A percentile compares a stretch with the other conserved stretches of the same genome.
phyloP scores from a whole-genome alignment of 2,113 vertebrate species.

The Megaceryle torquata region DNA sequence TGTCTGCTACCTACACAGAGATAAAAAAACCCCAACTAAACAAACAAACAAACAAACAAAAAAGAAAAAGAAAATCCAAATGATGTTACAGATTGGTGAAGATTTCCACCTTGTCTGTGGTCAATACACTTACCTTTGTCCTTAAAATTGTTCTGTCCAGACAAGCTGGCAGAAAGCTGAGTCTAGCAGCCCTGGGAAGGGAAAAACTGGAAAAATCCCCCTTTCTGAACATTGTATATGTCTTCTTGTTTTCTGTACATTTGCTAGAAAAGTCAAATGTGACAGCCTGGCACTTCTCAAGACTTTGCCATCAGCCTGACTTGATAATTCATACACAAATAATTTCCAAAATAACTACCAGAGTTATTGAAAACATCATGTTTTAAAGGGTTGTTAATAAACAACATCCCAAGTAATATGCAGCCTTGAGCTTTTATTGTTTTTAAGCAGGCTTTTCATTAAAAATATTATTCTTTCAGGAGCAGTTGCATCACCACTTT shows the following conservation, averaged over 20 bases:
- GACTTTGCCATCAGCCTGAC: background rate
- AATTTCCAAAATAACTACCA: background rate
- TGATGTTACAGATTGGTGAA: background rate
- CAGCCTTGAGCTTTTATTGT: background rate
- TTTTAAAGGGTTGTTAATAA: background rate
- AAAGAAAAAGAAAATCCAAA: background rate
- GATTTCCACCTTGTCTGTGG: background rate
- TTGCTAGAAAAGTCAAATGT: background rate
- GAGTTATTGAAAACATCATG: background rate
- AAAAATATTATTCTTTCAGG: constrained; percentile 1
- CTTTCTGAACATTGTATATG: background rate
- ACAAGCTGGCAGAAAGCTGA: background rate
- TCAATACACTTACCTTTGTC: background rate
- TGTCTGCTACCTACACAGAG: background rate
- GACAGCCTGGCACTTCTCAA: background rate
- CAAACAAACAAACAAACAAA: too few relatives aligned
- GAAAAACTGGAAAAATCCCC: background rate
- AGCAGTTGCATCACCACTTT: background rate
- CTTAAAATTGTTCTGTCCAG: background rate
- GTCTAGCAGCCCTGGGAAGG: background rate
- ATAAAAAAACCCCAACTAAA: background rate
- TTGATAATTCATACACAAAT: background rate
- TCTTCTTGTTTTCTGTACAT: background rate
- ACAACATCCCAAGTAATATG: background rate
- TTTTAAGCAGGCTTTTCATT: background rate